These are phyloP conservation scores for Ianthella basta DNA, from an alignment of 37 sponge, comb jelly and placozoan species.

Conservation along the genomic window DNA sequence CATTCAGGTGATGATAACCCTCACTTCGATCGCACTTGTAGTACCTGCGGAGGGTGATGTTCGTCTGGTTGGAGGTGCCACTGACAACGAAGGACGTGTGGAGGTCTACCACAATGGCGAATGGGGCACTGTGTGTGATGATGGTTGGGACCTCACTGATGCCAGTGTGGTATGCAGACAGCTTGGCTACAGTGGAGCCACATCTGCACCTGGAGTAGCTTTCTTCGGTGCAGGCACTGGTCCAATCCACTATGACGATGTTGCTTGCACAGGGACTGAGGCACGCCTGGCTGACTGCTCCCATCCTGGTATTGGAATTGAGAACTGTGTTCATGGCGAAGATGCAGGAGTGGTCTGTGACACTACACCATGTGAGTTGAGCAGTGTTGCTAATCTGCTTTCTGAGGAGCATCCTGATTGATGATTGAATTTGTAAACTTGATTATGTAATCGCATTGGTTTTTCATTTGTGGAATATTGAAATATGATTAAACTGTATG, in stretches of 20 bases:
- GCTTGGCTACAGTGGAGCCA: not conserved
- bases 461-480: no score
- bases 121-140: conserved; percentile 11
- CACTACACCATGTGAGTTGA: no score
- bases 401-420: no score
- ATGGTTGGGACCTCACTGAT: not conserved
- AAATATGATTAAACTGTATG: no score
- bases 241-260: not conserved
- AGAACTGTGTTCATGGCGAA: not conserved
- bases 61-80: no score
- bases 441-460: no score
- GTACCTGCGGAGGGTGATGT: no score
- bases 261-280: not conserved
- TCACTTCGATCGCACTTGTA: no score
- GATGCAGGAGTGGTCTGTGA: conserved; percentile 2
- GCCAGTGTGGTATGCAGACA: not conserved
- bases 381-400: no score
- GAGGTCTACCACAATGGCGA: not conserved
- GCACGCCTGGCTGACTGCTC: not conserved
- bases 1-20: no score
- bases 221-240: not conserved
- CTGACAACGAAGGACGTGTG: not conserved
- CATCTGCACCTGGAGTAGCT: not conserved
- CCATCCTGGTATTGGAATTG: not conserved
- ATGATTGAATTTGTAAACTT: no score